Percentiles rank a stretch among this genome's conserved stretches.
Evolutionary conservation across 2,888 invertebrate genomes (phyloP).

Genomic region (Tridacna crocea): DNA sequence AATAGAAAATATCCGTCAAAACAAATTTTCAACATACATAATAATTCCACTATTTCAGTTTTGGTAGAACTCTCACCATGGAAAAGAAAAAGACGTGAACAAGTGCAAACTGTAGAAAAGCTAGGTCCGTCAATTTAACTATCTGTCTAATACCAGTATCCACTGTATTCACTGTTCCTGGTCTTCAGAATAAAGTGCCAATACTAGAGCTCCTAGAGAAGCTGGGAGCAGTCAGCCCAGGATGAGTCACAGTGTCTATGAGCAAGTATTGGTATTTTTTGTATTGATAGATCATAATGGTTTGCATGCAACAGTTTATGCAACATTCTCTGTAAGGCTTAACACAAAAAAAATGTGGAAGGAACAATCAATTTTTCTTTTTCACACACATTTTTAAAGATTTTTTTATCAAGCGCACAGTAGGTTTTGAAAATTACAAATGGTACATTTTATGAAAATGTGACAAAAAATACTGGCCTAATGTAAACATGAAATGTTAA

Average conservation of each 20-base stretch:
- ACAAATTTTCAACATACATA: not conserved
- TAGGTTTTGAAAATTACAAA: too few species aligned
- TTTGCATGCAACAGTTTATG: constrained; percentile 37
- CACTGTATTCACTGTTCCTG: constrained; percentile 16
- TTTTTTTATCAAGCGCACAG: too few species aligned
- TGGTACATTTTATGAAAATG: too few species aligned
- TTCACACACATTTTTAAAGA: too few species aligned
- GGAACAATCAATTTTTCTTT: too few species aligned
- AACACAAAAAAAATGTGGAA: too few species aligned
- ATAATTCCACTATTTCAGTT: constrained; percentile 8
- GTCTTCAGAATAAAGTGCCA: not conserved
- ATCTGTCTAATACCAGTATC: not conserved
- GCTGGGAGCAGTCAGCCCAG: constrained; percentile 15
- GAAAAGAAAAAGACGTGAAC: not conserved
- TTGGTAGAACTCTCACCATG: not conserved
- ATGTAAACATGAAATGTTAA: too few species aligned
- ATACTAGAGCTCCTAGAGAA: constrained; percentile 3
- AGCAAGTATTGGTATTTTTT: constrained; percentile 36
- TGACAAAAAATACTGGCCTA: too few species aligned
- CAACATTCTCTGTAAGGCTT: constrained; percentile 18
- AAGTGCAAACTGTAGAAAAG: not conserved
- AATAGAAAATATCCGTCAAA: not conserved
- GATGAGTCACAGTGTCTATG: constrained; percentile 38
- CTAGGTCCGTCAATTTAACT: not conserved
- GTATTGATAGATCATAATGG: constrained; percentile 12